These are phyloP conservation scores for Eumacrocentrus americanus DNA, from an alignment of 2,888 invertebrate species.

Conservation along the genomic window DNA sequence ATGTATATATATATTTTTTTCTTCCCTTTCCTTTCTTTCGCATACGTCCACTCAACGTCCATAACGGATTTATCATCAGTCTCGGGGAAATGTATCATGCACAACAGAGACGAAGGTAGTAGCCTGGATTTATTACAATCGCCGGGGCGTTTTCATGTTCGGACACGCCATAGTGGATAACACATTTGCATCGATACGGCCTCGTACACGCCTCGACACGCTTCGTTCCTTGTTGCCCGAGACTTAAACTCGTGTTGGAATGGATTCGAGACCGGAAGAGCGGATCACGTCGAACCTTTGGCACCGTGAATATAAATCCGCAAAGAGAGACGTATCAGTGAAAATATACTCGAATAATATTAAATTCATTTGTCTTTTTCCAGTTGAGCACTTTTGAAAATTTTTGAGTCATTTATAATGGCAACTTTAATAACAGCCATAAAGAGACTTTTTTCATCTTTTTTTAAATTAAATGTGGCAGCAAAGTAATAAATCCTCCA, in stretches of 20 bases:
- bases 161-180: constrained; percentile 25
- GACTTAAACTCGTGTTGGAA: constrained; percentile 24
- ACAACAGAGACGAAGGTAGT: constrained; percentile 7
- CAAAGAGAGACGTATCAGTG: neutral
- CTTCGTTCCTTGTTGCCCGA: constrained; percentile 22
- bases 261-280: constrained; percentile 23
- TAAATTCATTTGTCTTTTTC: neutral
- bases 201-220: constrained; percentile 28
- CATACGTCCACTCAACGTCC: constrained; percentile 1
- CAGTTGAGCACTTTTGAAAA: too few species aligned
- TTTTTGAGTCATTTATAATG: too few species aligned
- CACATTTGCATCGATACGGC: constrained; percentile 29
- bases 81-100: neutral
- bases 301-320: constrained; percentile 9
- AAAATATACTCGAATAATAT: neutral
- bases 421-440: too few species aligned
- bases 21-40: neutral
- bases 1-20: too few species aligned
- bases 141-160: constrained; percentile 28
- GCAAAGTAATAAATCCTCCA: neutral
- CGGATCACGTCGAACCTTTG: constrained; percentile 19
- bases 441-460: neutral
- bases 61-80: constrained; percentile 19
- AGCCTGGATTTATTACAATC: constrained; percentile 30
- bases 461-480: neutral